Evolutionary conservation across 2,797 vertebrate genomes (phyloP), one percentile per base, ranked within the genome.

Genomic region (Hypotaenidia philippensis): DNA sequence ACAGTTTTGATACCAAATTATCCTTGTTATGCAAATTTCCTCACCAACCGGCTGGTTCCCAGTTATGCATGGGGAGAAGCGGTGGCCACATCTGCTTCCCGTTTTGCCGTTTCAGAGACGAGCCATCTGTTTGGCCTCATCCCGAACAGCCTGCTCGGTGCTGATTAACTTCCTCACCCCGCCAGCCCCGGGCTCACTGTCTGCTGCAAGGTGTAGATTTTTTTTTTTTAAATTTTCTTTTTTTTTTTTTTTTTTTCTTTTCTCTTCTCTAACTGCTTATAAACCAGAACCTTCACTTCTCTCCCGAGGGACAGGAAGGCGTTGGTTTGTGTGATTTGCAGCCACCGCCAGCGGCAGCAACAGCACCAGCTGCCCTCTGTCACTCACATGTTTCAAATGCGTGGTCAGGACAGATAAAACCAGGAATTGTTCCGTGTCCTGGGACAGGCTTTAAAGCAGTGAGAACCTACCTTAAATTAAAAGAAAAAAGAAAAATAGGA

Each of bases 11-110:
- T 98, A 99, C 98, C 98, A 98, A 98, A 99, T 99, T 98, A 98
- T 99, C 98, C 98, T 97, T 98, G 96, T 98, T 98, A 99, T 99
- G 99, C 99, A 99, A 99, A 99, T 99, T 94, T 96, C 97, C 97
- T 98, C 97, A 98, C 98, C 98, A 98, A 97, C 96, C 40, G 93
- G 97, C 98, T 97, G 98, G 98, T 98, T 99, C 98, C 99, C 98
- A 98, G 98, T 98, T 98, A 98, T 98, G 98, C 98, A 94, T 98
- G 97, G 95, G 98, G 97, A 98, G 98, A 98, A 93, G 90, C 65
- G 29, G 98, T 96, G 98, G 98, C 98, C 97, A 97, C 99, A 99
- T 99, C 99, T 99, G 99, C 98, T 99, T 99, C 98, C 98, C 98
- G 97, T 98, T 98, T 97, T 98, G 97, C 98, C 97, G 83, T 98